These are phyloP conservation scores for Epicampocera succincta DNA, from an alignment of 2,888 invertebrate genomes.

Conservation along the genomic window DNA sequence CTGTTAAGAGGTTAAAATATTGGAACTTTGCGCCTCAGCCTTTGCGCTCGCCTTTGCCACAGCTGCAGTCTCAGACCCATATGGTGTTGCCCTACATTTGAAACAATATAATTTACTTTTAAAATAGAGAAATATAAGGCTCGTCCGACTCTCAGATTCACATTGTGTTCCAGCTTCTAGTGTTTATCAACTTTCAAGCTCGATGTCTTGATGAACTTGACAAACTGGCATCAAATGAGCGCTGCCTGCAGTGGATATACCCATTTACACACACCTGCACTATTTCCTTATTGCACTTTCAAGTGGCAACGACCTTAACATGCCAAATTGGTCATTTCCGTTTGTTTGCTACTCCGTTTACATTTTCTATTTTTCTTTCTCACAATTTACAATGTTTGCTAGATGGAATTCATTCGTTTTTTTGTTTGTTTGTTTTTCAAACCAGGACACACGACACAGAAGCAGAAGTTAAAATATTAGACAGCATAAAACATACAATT, in stretches of 20 bases:
- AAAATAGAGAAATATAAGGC: too few species aligned
- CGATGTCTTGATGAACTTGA: too few species aligned
- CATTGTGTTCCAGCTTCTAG: too few species aligned
- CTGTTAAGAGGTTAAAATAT: too few species aligned
- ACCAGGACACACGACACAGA: constrained; percentile 49
- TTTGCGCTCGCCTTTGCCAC: too few species aligned
- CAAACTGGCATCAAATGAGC: not conserved
- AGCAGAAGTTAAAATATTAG: constrained; percentile 51
- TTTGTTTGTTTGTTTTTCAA: not conserved
- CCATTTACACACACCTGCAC: too few species aligned
- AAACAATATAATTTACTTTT: too few species aligned
- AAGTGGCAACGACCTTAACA: constrained; percentile 70
- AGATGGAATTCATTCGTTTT: not conserved
- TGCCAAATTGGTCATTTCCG: constrained; percentile 79
- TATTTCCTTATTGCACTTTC: constrained; percentile 62
- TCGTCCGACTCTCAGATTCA: too few species aligned
- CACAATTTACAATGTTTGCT: constrained; percentile 27
- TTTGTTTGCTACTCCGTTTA: constrained; percentile 72
- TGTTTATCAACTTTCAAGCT: too few species aligned
- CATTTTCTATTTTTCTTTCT: constrained; percentile 39
- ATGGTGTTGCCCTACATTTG: too few species aligned
- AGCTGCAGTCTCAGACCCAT: too few species aligned
- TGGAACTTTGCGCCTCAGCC: too few species aligned
- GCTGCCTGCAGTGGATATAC: constrained; percentile 59
- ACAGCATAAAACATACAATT: constrained; percentile 46